These are phyloP conservation scores for Smutsia gigantea DNA, from an alignment of 2,797 vertebrate genomes.

Conservation along the genomic window DNA sequence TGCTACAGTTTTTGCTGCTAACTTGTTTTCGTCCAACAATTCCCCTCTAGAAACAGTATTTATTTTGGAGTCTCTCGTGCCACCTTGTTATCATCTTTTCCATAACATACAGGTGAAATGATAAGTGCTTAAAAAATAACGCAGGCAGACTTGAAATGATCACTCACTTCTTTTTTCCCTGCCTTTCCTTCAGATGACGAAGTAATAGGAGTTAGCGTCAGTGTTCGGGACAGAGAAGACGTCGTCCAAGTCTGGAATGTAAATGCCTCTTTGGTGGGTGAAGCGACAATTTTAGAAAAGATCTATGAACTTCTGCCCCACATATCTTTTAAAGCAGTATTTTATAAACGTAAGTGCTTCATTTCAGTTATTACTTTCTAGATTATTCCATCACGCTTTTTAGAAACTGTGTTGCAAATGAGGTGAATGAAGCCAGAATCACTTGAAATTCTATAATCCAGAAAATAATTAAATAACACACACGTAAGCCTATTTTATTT, in stretches of 20 bases:
- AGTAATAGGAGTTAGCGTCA: slow-evolving; percentile 96
- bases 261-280: slow-evolving; percentile 92
- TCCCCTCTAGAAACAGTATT: slow-evolving; percentile 14
- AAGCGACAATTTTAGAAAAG: slow-evolving; percentile 94
- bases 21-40: neutral
- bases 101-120: neutral
- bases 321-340: slow-evolving; percentile 95
- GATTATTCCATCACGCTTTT: neutral
- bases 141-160: slow-evolving; percentile 40
- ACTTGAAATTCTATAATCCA: slow-evolving; percentile 1
- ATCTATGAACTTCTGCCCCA: slow-evolving; percentile 95
- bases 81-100: slow-evolving; percentile 14
- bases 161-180: slow-evolving; percentile 36
- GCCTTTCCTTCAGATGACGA: slow-evolving; percentile 91
- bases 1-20: neutral
- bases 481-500: neutral
- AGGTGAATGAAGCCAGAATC: slow-evolving; percentile 13
- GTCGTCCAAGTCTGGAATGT: slow-evolving; percentile 97
- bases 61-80: neutral
- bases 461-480: slow-evolving; percentile 38
- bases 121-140: neutral
- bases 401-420: slow-evolving; percentile 51
- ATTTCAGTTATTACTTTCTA: slow-evolving; percentile 27
- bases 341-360: slow-evolving; percentile 96
- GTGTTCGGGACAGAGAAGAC: slow-evolving; percentile 94